Evolutionary conservation across 2,113 vertebrate species (phyloP), one percentile per base, ranked within the genome.

Genomic region (Panthera leo): DNA sequence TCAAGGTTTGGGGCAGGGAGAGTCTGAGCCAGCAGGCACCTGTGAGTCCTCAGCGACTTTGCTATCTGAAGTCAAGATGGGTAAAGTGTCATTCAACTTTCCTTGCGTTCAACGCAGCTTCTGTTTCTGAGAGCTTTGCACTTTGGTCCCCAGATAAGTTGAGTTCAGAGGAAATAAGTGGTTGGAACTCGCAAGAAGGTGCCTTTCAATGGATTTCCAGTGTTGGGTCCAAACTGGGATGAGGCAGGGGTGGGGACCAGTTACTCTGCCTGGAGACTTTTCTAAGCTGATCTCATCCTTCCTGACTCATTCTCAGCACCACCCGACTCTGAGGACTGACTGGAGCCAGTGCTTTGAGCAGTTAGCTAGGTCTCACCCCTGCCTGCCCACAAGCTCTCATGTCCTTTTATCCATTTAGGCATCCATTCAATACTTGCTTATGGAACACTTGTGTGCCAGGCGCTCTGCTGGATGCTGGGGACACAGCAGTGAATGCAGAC

Each of bases 101-200:
- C 58, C 83, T 95, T 27, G 61, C 65, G 23, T 36, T 61, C 45
- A 91, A 78, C 58, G 36, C 11, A n/a, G 61, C n/a, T 89, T 94
- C 90, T 78, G 36, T 68, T 88, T 93, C 42, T 1, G 7, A 94
- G 89, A 83, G 68, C 11, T 95, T 96, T 95, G 91, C 84, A 89
- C 73, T 87, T 89, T 75, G 61, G 95, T 94, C 63, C 84, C 93
- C 34, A 89, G 89, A 95, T 45, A 91, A 93, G 93, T 93, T 68
- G 83, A 36, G n/a, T 89, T 94, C 76, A 92, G 94, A 96, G 86
- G 89, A 93, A 94, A 51, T 86, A 82, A 89, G 71, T 91, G 91
- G 95, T 95, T 91, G 53, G 88, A 92, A 95, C 88, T 68, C 65
- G 78, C 75, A 86, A 89, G 73, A 86, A 89, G 86, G 94, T 89